Evolutionary conservation across 2,797 vertebrate genomes (phyloP).

Genomic region (Rachycentron canadum): DNA sequence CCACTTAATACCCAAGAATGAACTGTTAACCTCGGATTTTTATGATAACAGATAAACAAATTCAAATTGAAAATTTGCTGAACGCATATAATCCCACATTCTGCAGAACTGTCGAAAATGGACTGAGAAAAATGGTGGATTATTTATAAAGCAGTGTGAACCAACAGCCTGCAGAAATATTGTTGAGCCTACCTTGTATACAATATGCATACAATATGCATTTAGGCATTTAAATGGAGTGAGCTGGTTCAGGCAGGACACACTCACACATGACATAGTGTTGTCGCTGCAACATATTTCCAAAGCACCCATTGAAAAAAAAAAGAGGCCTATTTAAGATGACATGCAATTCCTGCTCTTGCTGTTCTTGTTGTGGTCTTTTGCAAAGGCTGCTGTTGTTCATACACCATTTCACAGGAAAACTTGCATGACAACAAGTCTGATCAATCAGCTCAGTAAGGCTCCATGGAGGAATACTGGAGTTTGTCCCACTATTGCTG

Average conservation of each 20-base stretch:
- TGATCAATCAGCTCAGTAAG: background rate
- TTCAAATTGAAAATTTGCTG: background rate
- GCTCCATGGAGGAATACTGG: background rate
- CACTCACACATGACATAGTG: background rate
- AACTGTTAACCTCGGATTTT: background rate
- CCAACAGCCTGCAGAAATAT: background rate
- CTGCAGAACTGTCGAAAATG: background rate
- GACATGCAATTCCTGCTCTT: background rate
- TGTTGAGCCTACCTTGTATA: background rate
- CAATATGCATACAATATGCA: too few relatives aligned
- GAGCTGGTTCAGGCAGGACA: background rate
- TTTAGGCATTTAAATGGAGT: background rate
- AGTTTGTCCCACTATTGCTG: slow-evolving; percentile 12
- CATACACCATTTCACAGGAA: background rate
- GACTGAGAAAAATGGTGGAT: background rate
- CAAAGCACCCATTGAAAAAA: background rate
- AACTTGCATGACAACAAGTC: background rate
- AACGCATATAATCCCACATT: background rate
- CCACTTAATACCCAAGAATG: background rate
- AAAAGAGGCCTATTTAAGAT: background rate
- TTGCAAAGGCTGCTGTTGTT: background rate
- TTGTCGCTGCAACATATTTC: background rate
- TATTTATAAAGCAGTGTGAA: background rate
- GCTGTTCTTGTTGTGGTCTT: background rate
- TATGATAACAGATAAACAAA: background rate